Base-by-base conservation (phyloP, 1,140 invertebrate genomes). In the Chlorops oryzae region DNA sequence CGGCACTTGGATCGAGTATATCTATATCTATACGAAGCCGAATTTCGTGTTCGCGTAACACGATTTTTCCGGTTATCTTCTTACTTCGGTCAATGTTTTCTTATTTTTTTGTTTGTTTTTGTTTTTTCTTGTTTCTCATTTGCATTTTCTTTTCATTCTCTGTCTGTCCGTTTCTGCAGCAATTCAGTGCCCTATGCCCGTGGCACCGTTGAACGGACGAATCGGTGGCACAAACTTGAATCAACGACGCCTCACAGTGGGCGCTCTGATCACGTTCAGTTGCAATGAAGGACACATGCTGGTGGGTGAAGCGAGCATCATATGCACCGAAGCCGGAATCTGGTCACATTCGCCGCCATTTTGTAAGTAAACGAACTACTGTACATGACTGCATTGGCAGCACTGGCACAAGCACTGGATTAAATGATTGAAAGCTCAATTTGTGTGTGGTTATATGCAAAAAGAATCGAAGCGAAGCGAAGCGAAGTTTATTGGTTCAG, bases 331-430 rank as follows among this genome's bases (percentile, higher is more conserved):
- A 70, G 87, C 83, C 56, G 89, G 89, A 28, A 85, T 83, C 55
- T 92, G 89, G 89, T 90, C 87, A 7, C 86, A 90, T 69, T 81
- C 85, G 45, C 78, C 86, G n/a, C 90, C 90, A 51, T 81, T 85
- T 62, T 92, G 89, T 77, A 76, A 74, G 72, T 73, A 72, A 57
- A 35, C 17, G 6, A n/a, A 52, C 13, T 13, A 21, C 34, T 15
- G 32, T 34, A 32, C 21, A 45, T 27, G 21, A 32, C 43, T 27
- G 15, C 37, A 15, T 37, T 15, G 6, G 23, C 27, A 22, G 20
- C 12, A 45, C 23, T 27, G n/a, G 22, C 43, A 45, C 21, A 21
- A 22, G 25, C 25, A 20, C 38, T 10, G 22, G 17, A 41, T 3
- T 41, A 23, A 41, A 23, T 41, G 38, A 10, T 21, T 41, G 17